A percentile compares a stretch with the other conserved stretches of the same genome.
Conservation (phyloP, 2,888 invertebrate species). For the Tetranychus piercei region DNA sequence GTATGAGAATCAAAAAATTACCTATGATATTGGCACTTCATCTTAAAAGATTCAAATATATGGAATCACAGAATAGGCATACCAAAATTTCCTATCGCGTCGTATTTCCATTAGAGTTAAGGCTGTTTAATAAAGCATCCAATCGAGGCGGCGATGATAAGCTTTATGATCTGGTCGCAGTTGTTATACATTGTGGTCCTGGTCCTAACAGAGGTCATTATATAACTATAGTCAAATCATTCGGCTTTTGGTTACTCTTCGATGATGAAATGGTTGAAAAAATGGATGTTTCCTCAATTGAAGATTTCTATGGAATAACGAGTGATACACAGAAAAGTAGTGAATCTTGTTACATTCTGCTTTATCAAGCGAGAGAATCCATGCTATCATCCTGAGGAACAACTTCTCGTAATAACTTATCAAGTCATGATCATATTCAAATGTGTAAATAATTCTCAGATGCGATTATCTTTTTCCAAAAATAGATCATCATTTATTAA, state of each 20-base stretch:
- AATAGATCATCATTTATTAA: too few relatives aligned
- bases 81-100: slow-evolving; percentile 98
- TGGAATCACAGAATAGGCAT: slow-evolving; percentile 95
- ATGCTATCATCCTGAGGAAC: background rate
- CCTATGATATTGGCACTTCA: slow-evolving; percentile 94
- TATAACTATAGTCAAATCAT: slow-evolving; percentile 97
- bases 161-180: slow-evolving; percentile 92
- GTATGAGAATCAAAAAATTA: slow-evolving; percentile 94
- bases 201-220: slow-evolving; percentile 98
- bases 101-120: slow-evolving; percentile 89
- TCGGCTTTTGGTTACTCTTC: slow-evolving; percentile 96
- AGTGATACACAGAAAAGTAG: slow-evolving; percentile 97
- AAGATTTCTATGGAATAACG: slow-evolving; percentile 97
- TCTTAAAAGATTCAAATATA: slow-evolving; percentile 87
- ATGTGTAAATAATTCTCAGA: too few relatives aligned
- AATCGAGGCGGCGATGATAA: slow-evolving; percentile 96
- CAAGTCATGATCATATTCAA: too few relatives aligned
- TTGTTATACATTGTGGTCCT: slow-evolving; percentile 97
- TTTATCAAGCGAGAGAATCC: slow-evolving; percentile 77
- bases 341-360: slow-evolving; percentile 97
- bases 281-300: slow-evolving; percentile 95
- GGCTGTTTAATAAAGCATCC: slow-evolving; percentile 76
- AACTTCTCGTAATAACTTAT: too few relatives aligned
- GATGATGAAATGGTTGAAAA: slow-evolving; percentile 99
- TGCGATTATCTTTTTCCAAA: too few relatives aligned